A percentile compares a stretch with the other conserved stretches of the same genome.
Conservation (phyloP, 2,113 vertebrate species). For the Elanoides forficatus region DNA sequence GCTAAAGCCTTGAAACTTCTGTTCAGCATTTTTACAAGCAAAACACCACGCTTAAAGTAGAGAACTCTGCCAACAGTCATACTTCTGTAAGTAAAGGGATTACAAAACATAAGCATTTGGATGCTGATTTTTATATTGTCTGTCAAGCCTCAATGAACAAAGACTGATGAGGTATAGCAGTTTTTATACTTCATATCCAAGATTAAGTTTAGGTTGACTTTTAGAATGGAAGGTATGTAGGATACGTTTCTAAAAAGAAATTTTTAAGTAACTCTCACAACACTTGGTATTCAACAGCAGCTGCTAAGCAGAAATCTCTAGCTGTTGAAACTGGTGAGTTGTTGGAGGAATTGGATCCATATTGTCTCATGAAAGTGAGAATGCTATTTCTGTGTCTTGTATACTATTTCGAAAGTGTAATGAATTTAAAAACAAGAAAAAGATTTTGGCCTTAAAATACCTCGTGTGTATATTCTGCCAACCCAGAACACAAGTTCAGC, state of each 20-base stretch:
- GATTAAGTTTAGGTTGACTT: background rate
- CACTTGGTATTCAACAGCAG: background rate
- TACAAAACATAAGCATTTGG: background rate
- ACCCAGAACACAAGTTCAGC: background rate
- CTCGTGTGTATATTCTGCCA: background rate
- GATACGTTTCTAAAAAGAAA: background rate
- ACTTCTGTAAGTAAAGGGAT: conserved; percentile 1
- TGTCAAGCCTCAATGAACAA: background rate
- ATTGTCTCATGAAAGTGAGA: background rate
- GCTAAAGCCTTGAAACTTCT: background rate
- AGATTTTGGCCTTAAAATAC: background rate
- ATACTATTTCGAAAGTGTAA: background rate
- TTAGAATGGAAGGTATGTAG: background rate
- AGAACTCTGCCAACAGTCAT: background rate
- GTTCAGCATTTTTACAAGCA: conserved; percentile 10
- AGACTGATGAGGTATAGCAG: background rate
- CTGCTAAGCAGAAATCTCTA: background rate
- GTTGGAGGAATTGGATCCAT: background rate
- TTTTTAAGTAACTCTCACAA: background rate
- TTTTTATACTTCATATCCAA: background rate
- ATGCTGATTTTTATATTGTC: conserved; percentile 17
- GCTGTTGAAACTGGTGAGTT: background rate
- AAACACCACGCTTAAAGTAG: background rate
- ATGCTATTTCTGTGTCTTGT: background rate
- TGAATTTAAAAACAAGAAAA: background rate